Evolutionary conservation across 2,797 vertebrate genomes (phyloP), one percentile per base, ranked within the genome.

Genomic region (Galago senegalensis): DNA sequence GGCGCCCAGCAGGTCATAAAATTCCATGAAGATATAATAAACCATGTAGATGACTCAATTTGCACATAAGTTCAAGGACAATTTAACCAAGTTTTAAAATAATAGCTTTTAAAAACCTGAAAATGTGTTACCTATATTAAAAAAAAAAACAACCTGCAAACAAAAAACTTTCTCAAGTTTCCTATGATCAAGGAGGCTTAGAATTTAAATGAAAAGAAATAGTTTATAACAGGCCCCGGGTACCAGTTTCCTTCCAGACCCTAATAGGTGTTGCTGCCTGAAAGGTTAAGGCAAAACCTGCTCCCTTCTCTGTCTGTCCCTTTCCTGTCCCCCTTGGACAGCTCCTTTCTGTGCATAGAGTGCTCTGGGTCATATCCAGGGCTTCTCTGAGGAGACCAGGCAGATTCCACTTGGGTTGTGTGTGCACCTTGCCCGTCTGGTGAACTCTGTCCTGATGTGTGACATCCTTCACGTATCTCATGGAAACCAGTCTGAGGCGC

Each of bases 141-240:
- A 27, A 77, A n/a, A n/a, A 49, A 75, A 16, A 49, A 14, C 14
- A 49, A 12, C 49, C 10, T 8, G 16, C 27, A 46, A 75, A 9
- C 8, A 18, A 49, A 4, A 29, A 46, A 27, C 27, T 60, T 37
- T 21, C 76, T 61, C 4, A 77, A 53, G 27, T 63, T 90, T 70
- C 63, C 76, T 83, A 2, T 79, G 37, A 63, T 8, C 63, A 23
- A 89, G 16, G 34, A 76, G 25, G 43, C 63, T 88, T 87, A 49
- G 84, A 90, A 90, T 65, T 58, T 29, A 83, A 91, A 70, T 5
- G 46, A 76, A 43, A 89, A 89, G 93, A 80, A 61, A 89, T 81
- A 37, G 87, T 96, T 75, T 43, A 83, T 46, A 49, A 87, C 70
- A 95, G 60, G 89, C 7, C 34, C 21, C 43, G 94, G 43, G 65